These are phyloP conservation scores for Gallinago solitaria DNA, from an alignment of 2,797 vertebrate genomes.

Conservation along the genomic window DNA sequence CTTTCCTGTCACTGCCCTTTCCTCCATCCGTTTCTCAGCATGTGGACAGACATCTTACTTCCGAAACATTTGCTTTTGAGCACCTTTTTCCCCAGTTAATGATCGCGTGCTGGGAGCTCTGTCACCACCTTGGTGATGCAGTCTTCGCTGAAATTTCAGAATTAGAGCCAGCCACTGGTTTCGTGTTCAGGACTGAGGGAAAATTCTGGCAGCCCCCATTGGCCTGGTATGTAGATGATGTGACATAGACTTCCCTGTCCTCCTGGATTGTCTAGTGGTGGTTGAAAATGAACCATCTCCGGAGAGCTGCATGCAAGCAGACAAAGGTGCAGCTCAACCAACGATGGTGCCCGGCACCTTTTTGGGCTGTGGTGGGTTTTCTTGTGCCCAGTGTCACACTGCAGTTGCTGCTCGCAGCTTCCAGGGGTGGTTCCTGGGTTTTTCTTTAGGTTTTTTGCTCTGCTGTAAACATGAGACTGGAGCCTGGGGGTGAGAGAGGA, in stretches of 20 bases:
- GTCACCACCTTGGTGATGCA: neutral
- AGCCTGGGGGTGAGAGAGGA: constrained; percentile 1
- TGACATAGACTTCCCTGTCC: neutral
- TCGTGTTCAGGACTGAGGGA: neutral
- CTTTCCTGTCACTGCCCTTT: constrained; percentile 30
- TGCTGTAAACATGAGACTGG: constrained; percentile 1
- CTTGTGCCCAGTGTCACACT: neutral
- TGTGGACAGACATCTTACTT: neutral
- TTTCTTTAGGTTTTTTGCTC: constrained; percentile 47
- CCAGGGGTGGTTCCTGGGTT: neutral
- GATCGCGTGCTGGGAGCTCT: neutral
- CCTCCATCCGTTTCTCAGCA: constrained; percentile 4
- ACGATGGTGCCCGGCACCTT: neutral
- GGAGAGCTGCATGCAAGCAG: neutral
- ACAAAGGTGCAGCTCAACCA: neutral
- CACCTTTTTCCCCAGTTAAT: neutral
- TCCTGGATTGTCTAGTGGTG: neutral
- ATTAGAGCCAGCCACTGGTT: neutral
- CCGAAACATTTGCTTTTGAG: neutral
- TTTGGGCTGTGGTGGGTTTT: neutral
- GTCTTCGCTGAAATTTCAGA: neutral
- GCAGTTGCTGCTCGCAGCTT: neutral
- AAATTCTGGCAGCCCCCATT: neutral
- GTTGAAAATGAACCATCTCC: neutral
- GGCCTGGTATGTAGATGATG: constrained; percentile 12